Evolutionary conservation across 2,113 vertebrate species (phyloP).

Genomic region (Perca flavescens): DNA sequence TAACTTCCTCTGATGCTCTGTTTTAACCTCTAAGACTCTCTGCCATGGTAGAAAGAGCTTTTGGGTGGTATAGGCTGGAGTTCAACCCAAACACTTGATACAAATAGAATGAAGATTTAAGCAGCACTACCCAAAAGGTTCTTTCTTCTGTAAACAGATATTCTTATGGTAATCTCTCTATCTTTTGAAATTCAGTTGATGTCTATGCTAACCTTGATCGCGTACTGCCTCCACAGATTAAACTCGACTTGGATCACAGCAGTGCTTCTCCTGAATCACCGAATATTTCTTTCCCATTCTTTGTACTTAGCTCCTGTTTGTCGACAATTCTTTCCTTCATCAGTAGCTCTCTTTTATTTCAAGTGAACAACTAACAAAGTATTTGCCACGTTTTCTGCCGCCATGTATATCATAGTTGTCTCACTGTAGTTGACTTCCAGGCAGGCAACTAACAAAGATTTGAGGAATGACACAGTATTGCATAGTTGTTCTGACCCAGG

Average conservation of each 20-base stretch:
- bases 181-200: slow-evolving; percentile 52
- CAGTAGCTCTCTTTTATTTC: background rate
- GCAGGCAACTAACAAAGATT: slow-evolving; percentile 41
- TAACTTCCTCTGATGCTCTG: slow-evolving; percentile 4
- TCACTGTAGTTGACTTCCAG: slow-evolving; percentile 11
- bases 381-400: background rate
- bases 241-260: slow-evolving; percentile 19
- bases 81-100: background rate
- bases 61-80: slow-evolving; percentile 38
- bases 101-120: background rate
- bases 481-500: slow-evolving; percentile 46
- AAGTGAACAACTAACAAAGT: slow-evolving; percentile 33
- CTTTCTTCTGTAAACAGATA: slow-evolving; percentile 26
- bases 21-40: slow-evolving; percentile 24
- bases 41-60: slow-evolving; percentile 37
- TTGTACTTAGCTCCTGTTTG: background rate
- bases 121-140: slow-evolving; percentile 50
- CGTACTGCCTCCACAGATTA: slow-evolving; percentile 54
- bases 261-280: slow-evolving; percentile 2
- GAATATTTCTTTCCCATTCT: slow-evolving; percentile 14
- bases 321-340: slow-evolving; percentile 1
- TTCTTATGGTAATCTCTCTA: slow-evolving; percentile 19
- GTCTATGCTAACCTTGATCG: slow-evolving; percentile 53
- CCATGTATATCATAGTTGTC: background rate
- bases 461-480: slow-evolving; percentile 39